Conservation (phyloP, 2,888 invertebrate genomes). For the Diachrysia chrysitis region DNA sequence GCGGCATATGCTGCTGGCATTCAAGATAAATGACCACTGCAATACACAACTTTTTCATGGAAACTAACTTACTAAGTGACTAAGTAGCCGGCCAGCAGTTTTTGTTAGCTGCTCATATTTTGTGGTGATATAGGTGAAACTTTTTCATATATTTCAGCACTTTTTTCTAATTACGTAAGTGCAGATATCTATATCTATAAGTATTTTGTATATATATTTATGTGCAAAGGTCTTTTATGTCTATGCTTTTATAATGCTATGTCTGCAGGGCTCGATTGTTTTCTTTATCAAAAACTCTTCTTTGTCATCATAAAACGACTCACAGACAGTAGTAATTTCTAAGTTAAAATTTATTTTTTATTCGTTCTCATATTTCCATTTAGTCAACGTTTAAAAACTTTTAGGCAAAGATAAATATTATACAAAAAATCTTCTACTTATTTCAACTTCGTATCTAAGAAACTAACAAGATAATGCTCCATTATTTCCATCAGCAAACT, state of each 20-base stretch:
- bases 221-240: too few relatives aligned
- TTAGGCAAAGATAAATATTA: too few relatives aligned
- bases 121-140: neutral
- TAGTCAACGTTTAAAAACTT: too few relatives aligned
- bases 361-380: too few relatives aligned
- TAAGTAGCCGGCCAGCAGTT: conserved; percentile 50
- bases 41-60: conserved; percentile 75
- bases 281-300: too few relatives aligned
- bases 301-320: too few relatives aligned
- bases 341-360: too few relatives aligned
- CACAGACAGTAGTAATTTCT: too few relatives aligned
- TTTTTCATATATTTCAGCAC: conserved; percentile 6
- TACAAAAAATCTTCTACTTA: too few relatives aligned
- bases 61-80: conserved; percentile 60
- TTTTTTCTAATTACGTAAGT: conserved; percentile 5
- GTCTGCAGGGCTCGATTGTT: too few relatives aligned
- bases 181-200: neutral
- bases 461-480: neutral
- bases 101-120: conserved; percentile 20
- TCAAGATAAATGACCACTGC: conserved; percentile 77
- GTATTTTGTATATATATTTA: too few relatives aligned
- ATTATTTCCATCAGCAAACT: conserved; percentile 6
- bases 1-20: conserved; percentile 72
- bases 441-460: neutral
- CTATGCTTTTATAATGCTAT: too few relatives aligned